Evolutionary conservation across 2,888 invertebrate genomes (phyloP), one percentile per base, ranked within the genome.

Genomic region (Hemicrepidius hirtus): DNA sequence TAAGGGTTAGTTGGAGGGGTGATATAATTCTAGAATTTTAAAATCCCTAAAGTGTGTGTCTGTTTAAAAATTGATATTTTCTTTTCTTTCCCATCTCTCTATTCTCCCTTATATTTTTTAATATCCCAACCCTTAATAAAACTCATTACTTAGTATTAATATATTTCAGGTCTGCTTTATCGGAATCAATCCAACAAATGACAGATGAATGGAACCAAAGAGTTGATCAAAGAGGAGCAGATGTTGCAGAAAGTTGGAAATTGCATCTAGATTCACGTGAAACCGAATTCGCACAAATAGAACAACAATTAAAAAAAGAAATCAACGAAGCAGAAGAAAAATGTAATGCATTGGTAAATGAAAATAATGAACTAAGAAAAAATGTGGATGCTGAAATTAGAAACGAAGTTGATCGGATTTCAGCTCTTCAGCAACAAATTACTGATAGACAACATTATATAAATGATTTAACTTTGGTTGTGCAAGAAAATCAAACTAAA

Each of bases 241-340:
- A 92, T 86, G 90, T 93, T 70, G 92, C 92, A 9, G 90, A 91
- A 84, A 87, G 92, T 80, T 92, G 92, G 93, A 92, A 92, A 80
- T 88, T 91, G 76, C 92, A 93, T 84, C 83, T 93, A 69, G 87
- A 89, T n/a, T 88, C 89, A 77, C 88, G 91, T 46, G 92, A 93
- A 86, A 86, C 85, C 9, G 92, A 92, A 78, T 92, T 92, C 80
- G 86, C 88, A 72, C 86, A 87, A 75, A 81, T 84, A 4, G 90
- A 91, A 84, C 83, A 85, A 64, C 87, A 87, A 60, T 84, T 91
- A 9, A 85, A 88, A 78, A 84, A 84, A 49, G 89, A 92, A 84
- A 84, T 92, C 32, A 85, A 81, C 76, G 86, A 87, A 75, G 83
- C 88, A 50, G 89, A 89, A 80, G 85, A 80, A 75, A 85, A 85